Evolutionary conservation across 2,888 invertebrate genomes (phyloP).

Genomic region (Margaritifera margaritifera): DNA sequence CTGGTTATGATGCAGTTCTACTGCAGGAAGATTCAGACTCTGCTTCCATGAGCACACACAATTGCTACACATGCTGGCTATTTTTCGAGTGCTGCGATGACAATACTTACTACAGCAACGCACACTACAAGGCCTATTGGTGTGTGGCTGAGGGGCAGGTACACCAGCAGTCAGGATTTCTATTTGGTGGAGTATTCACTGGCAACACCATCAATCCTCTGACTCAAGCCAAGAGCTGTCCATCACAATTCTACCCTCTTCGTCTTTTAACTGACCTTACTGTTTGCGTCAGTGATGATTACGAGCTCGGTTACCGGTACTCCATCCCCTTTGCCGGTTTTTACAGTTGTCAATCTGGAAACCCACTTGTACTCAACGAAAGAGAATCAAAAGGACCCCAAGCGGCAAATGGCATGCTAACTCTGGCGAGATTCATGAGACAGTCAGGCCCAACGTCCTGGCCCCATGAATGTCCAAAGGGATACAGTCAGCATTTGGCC

Average conservation of each 20-base stretch:
- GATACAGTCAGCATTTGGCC: constrained; percentile 60
- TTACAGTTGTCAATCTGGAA: constrained; percentile 55
- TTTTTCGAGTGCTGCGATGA: constrained; percentile 37
- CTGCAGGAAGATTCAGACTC: constrained; percentile 35
- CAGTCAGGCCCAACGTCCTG: constrained; percentile 32
- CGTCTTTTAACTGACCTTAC: constrained; percentile 40
- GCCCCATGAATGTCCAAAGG: constrained; percentile 54
- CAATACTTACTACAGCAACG: constrained; percentile 28
- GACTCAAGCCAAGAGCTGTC: constrained; percentile 49
- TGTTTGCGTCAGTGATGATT: constrained; percentile 63
- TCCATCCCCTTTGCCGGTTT: constrained; percentile 62
- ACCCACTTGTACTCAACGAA: constrained; percentile 40
- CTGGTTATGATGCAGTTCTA: constrained; percentile 45
- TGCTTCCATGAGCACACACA: constrained; percentile 13
- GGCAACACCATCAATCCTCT: constrained; percentile 39
- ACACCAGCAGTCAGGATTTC: constrained; percentile 41
- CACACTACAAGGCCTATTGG: constrained; percentile 54
- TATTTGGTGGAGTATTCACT: constrained; percentile 63
- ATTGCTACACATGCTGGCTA: constrained; percentile 44
- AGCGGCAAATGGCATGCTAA: too few relatives aligned
- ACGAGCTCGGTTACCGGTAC: constrained; percentile 43
- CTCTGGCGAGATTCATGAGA: constrained; percentile 28
- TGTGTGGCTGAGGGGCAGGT: constrained; percentile 49
- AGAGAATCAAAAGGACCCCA: too few relatives aligned
- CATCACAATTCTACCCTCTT: constrained; percentile 46